Base-by-base conservation (phyloP, 2,113 vertebrate species). In the Lethenteron reissneri region DNA sequence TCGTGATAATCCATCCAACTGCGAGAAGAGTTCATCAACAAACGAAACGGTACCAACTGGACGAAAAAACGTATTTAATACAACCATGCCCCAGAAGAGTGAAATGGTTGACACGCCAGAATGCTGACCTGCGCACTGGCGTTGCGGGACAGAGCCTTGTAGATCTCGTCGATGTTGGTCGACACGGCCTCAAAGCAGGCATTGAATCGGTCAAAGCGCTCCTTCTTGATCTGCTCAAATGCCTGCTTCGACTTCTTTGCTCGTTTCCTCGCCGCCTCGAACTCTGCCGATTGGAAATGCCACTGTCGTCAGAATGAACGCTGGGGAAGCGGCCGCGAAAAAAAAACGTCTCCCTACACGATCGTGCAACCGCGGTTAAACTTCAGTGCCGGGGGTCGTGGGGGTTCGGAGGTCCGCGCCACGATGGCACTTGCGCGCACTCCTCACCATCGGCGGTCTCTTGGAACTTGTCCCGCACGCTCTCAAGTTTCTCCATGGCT, bases 71-170 rank as follows among this genome's bases (percentile, higher is more conserved):
- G 1, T 71, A 21, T 71, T 10, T 3, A 71, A 9, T 10, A 71
- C n/a, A 71, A 71, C 10, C 15, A 71, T 15, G 41, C 41, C 41
- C 41, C 41, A 41, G 41, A 41, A 41, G 41, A 41, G 41, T 41
- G 41, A 41, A 41, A 41, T 41, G 41, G 41, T 41, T 41, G 41
- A 41, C 41, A 41, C 41, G 41, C 41, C 41, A 41, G 41, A 2
- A 1, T 10, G 80, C 82, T 73, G 73, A 96, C 94, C 84, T 97
- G 94, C 73, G 92, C 91, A 12, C 91, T 88, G 72, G 5, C 74
- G 82, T 90, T 95, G 72, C 82, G 84, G 82, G 88, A 94, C 11
- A 99, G 84, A 73, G 79, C 79, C 80, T 99, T 96, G 81, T 97
- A 99, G 81, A 95, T 90, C 69, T 84, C 81, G 77, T 92, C 89